Evolutionary conservation across 92 coral and sea anemone species (phyloP).

Genomic region (Parazoanthus darwini): DNA sequence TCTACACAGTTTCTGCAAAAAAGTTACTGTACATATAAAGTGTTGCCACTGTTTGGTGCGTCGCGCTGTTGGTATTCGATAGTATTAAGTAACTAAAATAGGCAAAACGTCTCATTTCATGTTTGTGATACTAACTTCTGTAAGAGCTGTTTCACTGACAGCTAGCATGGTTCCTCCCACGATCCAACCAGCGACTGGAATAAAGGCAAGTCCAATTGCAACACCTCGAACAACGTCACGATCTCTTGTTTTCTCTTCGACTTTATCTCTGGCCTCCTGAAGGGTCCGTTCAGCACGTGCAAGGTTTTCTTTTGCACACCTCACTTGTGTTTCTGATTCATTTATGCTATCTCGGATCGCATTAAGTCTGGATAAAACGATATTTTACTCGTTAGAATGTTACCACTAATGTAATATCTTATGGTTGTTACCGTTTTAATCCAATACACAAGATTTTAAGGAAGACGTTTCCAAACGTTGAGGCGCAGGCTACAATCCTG

Average conservation of each 20-base stretch:
- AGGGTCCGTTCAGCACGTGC: background rate
- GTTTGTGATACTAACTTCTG: background rate
- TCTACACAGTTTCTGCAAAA: too few relatives aligned
- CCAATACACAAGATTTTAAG: too few relatives aligned
- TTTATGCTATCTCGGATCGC: background rate
- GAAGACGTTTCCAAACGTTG: too few relatives aligned
- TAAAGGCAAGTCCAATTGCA: background rate
- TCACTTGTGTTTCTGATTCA: background rate
- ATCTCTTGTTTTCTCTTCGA: background rate
- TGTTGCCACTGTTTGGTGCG: too few relatives aligned
- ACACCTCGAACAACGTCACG: background rate
- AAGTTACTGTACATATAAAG: too few relatives aligned
- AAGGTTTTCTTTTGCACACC: background rate
- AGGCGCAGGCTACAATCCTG: too few relatives aligned
- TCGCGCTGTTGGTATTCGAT: too few relatives aligned
- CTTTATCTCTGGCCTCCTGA: background rate
- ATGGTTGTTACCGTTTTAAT: too few relatives aligned
- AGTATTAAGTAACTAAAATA: too few relatives aligned
- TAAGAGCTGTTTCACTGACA: background rate
- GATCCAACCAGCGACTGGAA: slow-evolving; percentile 24
- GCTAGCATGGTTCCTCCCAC: slow-evolving; percentile 15
- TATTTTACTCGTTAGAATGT: too few relatives aligned
- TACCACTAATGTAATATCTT: too few relatives aligned
- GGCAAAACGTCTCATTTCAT: too few relatives aligned
- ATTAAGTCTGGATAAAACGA: background rate